These are phyloP conservation scores for Caenorhabditis sp. DNA, from an alignment of 2,888 invertebrate species.

Conservation along the genomic window DNA sequence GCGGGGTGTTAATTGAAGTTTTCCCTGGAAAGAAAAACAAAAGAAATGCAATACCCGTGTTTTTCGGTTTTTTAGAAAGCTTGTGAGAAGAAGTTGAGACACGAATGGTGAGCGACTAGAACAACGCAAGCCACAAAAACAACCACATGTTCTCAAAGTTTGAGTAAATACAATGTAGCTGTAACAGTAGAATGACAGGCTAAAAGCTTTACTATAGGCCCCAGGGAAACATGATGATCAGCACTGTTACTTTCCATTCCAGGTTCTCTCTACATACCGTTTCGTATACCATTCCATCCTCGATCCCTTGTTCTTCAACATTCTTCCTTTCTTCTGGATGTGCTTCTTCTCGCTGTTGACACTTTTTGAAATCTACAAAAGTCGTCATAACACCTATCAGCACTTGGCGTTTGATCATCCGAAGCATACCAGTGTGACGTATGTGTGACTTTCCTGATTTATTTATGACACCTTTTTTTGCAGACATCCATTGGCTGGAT, in stretches of 20 bases:
- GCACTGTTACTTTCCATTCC: too few relatives aligned
- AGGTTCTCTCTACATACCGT: constrained; percentile 80
- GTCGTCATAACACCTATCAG: constrained; percentile 74
- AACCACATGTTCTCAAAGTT: constrained; percentile 30
- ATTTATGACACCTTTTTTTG: constrained; percentile 5
- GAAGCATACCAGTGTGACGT: constrained; percentile 66
- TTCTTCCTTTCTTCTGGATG: constrained; percentile 81
- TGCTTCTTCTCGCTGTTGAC: constrained; percentile 80
- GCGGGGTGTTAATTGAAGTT: constrained; percentile 32
- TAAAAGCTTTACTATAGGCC: neutral
- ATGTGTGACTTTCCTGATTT: constrained; percentile 32
- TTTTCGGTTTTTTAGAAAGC: constrained; percentile 15
- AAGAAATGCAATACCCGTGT: constrained; percentile 42
- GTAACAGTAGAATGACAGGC: neutral
- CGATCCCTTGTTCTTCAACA: constrained; percentile 79
- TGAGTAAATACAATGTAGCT: constrained; percentile 19
- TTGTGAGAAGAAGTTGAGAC: neutral
- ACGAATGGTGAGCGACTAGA: neutral
- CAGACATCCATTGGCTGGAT: constrained; percentile 73
- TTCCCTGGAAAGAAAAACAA: neutral
- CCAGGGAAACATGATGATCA: too few relatives aligned
- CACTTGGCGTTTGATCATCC: constrained; percentile 65
- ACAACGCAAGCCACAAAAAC: constrained; percentile 17
- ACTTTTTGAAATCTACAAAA: constrained; percentile 79
- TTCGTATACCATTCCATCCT: constrained; percentile 81